phyloP scores from a whole-genome alignment of 1,140 invertebrate genomes.

The Hirudo medicinalis region DNA sequence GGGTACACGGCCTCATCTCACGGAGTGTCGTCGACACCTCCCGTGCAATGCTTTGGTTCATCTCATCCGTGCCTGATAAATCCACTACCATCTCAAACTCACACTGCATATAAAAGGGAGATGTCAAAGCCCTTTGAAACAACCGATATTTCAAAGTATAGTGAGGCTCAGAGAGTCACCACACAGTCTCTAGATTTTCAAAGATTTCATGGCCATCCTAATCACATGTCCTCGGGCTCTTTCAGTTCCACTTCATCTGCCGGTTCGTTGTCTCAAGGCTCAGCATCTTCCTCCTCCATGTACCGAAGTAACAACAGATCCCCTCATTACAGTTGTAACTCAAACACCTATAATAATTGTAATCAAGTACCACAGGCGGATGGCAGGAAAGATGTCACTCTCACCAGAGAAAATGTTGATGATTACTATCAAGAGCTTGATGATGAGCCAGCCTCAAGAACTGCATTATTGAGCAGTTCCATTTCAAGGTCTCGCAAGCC shows the following conservation, averaged over 20 bases:
- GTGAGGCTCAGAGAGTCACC: background rate
- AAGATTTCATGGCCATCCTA: background rate
- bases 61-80: background rate
- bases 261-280: background rate
- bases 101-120: background rate
- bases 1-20: background rate
- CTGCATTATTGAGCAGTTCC: no score
- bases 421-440: background rate
- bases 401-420: slow-evolving; percentile 10
- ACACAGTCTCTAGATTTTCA: background rate
- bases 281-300: background rate
- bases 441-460: background rate
- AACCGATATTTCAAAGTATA: background rate
- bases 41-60: background rate
- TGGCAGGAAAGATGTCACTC: slow-evolving; percentile 5
- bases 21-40: background rate
- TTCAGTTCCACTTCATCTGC: background rate
- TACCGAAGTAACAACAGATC: no score
- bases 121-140: slow-evolving; percentile 7
- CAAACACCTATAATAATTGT: background rate
- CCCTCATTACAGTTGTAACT: background rate
- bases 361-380: background rate
- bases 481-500: no score
- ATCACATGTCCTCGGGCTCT: background rate
- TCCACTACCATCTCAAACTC: background rate